A percentile compares a stretch with the other conserved stretches of the same genome.
phyloP scores from a whole-genome alignment of 53 echinoderm and acorn worm species.

The Zoroaster sp. region DNA sequence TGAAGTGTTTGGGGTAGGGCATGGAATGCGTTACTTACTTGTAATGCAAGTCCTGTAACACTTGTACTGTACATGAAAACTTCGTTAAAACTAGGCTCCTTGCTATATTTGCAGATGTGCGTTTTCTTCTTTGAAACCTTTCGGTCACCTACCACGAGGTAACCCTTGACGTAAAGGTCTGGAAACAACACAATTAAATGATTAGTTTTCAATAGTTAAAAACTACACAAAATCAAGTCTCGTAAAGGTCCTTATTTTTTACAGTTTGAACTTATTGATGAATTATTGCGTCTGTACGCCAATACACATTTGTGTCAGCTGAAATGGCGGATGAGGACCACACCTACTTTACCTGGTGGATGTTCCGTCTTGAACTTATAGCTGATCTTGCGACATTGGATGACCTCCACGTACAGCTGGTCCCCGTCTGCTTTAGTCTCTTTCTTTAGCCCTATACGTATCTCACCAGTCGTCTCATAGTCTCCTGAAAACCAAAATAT shows the following conservation, averaged over 20 bases:
- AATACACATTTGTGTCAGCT: no score
- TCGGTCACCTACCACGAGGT: constrained; percentile 72
- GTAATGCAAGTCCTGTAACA: constrained; percentile 68
- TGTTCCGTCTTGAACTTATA: constrained; percentile 82
- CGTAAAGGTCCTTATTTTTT: neutral
- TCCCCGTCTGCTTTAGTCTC: constrained; percentile 66
- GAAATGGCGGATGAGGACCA: no score
- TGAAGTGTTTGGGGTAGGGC: neutral
- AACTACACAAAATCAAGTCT: neutral
- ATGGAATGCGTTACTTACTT: constrained; percentile 33
- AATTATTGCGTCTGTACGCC: no score
- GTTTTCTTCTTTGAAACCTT: constrained; percentile 85
- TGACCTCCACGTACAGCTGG: constrained; percentile 72
- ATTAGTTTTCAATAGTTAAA: neutral
- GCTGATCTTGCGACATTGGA: constrained; percentile 76
- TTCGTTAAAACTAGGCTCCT: constrained; percentile 79
- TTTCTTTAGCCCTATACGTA: constrained; percentile 67
- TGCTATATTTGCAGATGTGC: constrained; percentile 61
- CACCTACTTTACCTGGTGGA: constrained; percentile 62
- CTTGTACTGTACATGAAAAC: constrained; percentile 77
- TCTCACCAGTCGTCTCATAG: constrained; percentile 79
- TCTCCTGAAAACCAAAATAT: no score
- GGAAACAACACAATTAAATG: neutral
- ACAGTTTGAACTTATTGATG: neutral
- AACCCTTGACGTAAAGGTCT: constrained; percentile 88